phyloP scores from a whole-genome alignment of 2,113 vertebrate genomes.

The Saimiri boliviensis region DNA sequence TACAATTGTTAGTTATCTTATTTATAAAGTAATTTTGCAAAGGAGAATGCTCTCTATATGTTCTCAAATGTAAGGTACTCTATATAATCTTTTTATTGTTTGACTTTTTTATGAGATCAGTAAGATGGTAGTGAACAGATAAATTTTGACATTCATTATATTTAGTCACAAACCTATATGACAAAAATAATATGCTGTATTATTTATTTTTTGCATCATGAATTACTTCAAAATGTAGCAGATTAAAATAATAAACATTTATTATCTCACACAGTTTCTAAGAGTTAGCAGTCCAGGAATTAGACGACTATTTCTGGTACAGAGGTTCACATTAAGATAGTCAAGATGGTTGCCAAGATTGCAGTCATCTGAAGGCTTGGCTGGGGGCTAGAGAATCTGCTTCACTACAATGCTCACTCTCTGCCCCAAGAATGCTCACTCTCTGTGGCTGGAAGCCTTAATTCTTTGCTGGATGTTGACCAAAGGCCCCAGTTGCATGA shows the following conservation, averaged over 20 bases:
- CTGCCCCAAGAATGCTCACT: background rate
- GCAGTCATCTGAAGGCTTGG: background rate
- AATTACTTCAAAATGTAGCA: background rate
- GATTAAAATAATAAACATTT: background rate
- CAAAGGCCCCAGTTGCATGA: background rate
- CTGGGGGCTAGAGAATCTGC: background rate
- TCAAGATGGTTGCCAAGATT: background rate
- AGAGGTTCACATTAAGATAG: background rate
- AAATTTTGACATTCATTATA: background rate
- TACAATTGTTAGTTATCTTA: background rate
- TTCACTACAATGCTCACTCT: background rate
- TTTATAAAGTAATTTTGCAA: slow-evolving; percentile 1
- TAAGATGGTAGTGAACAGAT: background rate
- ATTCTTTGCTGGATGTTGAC: background rate
- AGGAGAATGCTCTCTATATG: background rate
- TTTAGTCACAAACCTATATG: background rate
- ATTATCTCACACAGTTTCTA: background rate
- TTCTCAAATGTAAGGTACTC: background rate
- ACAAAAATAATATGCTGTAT: background rate
- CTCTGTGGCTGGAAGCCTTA: background rate
- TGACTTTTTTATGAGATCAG: background rate
- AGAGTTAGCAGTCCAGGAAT: background rate
- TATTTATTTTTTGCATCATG: background rate
- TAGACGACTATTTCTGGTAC: background rate
- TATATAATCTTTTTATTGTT: background rate